phyloP scores from a whole-genome alignment of 2,113 vertebrate species.

The Dasyornis broadbenti region DNA sequence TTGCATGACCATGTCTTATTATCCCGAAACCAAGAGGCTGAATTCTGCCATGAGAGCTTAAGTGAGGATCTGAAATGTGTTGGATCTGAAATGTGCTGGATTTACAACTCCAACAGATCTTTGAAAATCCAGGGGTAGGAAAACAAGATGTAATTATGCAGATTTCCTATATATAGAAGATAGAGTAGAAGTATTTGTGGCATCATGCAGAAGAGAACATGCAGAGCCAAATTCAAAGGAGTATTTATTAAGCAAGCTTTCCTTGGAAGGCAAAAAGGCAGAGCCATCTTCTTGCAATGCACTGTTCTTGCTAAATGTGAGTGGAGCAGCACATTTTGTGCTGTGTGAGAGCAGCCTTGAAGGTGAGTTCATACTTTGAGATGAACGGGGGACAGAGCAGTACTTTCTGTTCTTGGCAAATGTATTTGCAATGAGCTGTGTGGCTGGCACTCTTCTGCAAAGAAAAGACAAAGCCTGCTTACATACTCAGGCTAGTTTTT shows the following conservation, averaged over 20 bases:
- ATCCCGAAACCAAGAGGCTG: accelerated
- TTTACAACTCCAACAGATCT: neutral
- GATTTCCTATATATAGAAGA: neutral
- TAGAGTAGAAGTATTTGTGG: neutral
- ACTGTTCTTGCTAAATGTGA: neutral
- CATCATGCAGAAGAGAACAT: neutral
- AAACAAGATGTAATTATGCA: neutral
- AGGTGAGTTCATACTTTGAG: neutral
- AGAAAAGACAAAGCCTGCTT: neutral
- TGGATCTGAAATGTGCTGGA: neutral
- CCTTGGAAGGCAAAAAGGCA: neutral
- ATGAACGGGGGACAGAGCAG: neutral
- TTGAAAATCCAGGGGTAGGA: neutral
- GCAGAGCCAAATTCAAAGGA: neutral
- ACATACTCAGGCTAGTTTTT: neutral
- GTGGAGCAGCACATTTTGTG: neutral
- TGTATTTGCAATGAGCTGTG: neutral
- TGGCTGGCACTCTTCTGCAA: neutral
- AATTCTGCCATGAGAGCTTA: neutral
- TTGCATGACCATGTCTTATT: neutral
- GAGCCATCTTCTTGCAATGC: neutral
- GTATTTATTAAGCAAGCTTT: neutral
- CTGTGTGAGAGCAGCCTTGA: neutral
- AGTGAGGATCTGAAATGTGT: neutral
- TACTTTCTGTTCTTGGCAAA: neutral